Percentiles rank a stretch among this genome's conserved stretches.
These are phyloP conservation scores for Deilephila elpenor DNA, from an alignment of 2,888 invertebrate genomes.

Conservation along the genomic window DNA sequence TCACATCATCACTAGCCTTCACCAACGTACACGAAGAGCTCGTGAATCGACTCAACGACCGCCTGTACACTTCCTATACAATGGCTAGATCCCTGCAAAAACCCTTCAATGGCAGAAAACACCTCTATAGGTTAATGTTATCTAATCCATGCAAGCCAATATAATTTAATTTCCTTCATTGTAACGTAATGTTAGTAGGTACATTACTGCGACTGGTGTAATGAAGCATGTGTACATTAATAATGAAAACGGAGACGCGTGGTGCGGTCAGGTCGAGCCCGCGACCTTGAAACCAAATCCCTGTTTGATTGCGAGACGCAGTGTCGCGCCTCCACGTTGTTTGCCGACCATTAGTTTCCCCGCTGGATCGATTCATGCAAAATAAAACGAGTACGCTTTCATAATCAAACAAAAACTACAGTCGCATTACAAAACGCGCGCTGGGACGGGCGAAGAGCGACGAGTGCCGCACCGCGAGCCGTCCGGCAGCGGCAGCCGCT, in stretches of 20 bases:
- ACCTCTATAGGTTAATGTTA: neutral
- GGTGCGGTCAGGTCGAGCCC: constrained; percentile 4
- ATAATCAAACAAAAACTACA: neutral
- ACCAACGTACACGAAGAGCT: neutral
- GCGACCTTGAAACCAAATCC: constrained; percentile 19
- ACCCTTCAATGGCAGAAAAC: too few species aligned
- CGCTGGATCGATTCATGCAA: constrained; percentile 8
- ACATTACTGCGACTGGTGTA: neutral
- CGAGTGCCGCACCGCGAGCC: neutral
- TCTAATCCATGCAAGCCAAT: neutral
- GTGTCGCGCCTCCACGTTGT: constrained; percentile 11
- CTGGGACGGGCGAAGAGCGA: neutral
- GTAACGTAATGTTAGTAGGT: neutral
- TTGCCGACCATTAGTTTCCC: constrained; percentile 17
- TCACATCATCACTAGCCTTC: neutral
- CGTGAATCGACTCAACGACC: neutral
- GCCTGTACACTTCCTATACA: neutral
- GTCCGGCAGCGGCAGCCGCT: neutral
- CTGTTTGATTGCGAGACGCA: neutral
- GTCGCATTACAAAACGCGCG: neutral
- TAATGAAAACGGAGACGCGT: constrained; percentile 18
- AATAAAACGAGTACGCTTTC: constrained; percentile 8
- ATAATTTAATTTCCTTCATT: neutral
- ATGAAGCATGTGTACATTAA: neutral
- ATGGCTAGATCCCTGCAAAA: too few species aligned